Base-by-base conservation (phyloP, 2,797 vertebrate genomes). In the Xiphophorus birchmanni region DNA sequence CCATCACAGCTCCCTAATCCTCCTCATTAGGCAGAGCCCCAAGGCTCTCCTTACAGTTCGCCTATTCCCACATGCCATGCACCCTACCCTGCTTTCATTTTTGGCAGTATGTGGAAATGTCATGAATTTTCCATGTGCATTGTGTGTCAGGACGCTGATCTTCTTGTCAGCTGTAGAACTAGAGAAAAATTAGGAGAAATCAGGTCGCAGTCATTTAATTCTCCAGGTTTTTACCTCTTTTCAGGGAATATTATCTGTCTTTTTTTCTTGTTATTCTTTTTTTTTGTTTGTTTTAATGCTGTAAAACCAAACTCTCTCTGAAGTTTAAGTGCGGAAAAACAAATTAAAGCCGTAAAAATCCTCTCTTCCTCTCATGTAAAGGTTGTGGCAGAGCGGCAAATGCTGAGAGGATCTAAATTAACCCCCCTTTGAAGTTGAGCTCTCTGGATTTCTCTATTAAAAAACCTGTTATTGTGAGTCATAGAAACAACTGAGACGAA, bases 1-100 rank as follows among this genome's bases (percentile, higher is more conserved):
- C 73, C 52, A 74, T 90, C 88, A 90, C 32, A 80, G 88, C 89
- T 91, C 90, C 87, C 90, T 94, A 94, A 95, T 95, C 85, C 87
- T n/a, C 78, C 91, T 94, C 91, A 93, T 94, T 94, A 93, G 85
- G 86, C 50, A 79, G 17, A 77, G 79, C 86, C 92, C 87, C 88
- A 72, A 73, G 82, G 91, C 85, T 90, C 89, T 91, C 82, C 54
- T 91, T 92, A 91, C 87, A 87, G 87, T 92, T 92, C 86, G 85
- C 89, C 87, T 89, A 85, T 91, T 91, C 91, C 85, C 86, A 23
- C 67, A 67, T 89, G 89, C 80, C 88, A 76, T 90, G 89, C 92
- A 89, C 84, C 83, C 80, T 78, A 83, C 84, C 88, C 78, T 76
- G 82, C 90, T 90, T 94, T 94, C 83, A 88, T 93, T 90, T 93